Evolutionary conservation across 2,888 invertebrate genomes (phyloP).

Genomic region (Antheraea yamamai): DNA sequence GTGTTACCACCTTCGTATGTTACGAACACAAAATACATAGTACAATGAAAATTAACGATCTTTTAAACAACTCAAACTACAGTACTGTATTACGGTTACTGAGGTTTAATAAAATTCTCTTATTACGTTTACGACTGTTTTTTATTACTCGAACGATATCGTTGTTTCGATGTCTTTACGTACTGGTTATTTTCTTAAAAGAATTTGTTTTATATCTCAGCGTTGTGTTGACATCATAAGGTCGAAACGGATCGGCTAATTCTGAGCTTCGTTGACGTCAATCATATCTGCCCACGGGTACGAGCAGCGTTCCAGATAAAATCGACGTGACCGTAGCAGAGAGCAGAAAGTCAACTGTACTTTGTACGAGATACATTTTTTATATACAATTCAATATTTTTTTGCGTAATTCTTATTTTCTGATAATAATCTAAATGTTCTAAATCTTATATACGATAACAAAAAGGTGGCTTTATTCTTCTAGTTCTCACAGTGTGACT

Average conservation of each 20-base stretch:
- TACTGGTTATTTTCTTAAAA: background rate
- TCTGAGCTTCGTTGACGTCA: constrained; percentile 36
- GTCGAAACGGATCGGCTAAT: constrained; percentile 18
- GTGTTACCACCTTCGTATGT: constrained; percentile 6
- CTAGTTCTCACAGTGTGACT: too few species aligned
- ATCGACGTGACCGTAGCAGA: too few species aligned
- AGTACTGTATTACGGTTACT: constrained; percentile 8
- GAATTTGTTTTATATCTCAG: constrained; percentile 17
- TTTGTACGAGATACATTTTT: too few species aligned
- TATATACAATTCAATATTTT: too few species aligned
- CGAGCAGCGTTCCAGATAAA: constrained; percentile 20
- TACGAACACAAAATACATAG: constrained; percentile 5
- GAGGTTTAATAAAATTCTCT: constrained; percentile 12
- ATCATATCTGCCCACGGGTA: constrained; percentile 36
- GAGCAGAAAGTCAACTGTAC: too few species aligned
- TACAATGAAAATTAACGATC: constrained; percentile 14
- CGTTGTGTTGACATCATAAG: constrained; percentile 19
- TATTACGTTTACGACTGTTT: constrained; percentile 1
- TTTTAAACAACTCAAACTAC: constrained; percentile 15
- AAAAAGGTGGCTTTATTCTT: too few species aligned
- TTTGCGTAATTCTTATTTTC: too few species aligned
- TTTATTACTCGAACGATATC: background rate
- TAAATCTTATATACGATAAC: too few species aligned
- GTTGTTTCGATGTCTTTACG: background rate
- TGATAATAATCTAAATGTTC: too few species aligned